Base-by-base conservation (phyloP, 2,113 vertebrate genomes). In the Lampris incognitus region DNA sequence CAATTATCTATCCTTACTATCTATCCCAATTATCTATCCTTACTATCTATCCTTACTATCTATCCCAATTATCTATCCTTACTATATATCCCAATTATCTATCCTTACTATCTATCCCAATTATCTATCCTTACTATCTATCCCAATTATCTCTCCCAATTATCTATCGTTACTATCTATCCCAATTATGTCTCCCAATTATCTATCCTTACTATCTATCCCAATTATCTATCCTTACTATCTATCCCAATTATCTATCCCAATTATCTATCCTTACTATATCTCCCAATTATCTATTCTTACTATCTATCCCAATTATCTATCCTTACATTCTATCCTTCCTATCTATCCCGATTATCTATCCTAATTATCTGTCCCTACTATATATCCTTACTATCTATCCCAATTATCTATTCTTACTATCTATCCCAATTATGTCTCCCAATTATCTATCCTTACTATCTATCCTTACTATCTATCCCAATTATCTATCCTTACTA, bases 401-500 rank as follows among this genome's bases (percentile, higher is more conserved):
- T 74, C 60, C 37, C 24, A 24, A 24, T 24, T 0, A 24, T 24
- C 24, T 24, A n/a, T n/a, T n/a, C n/a, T n/a, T n/a, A n/a, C n/a
- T n/a, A n/a, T n/a, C n/a, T n/a, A n/a, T n/a, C n/a, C n/a, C n/a
- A n/a, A n/a, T n/a, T n/a, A n/a, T n/a, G n/a, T n/a, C 24, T 24
- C 24, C 24, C 62, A 60, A 83, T 88, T 86, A 79, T 64, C 67
- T 79, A 72, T 80, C 77, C 24, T 24, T 24, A 24, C 24, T 24
- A 0, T 24, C 24, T 0, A 24, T 24, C 24, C 24, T 24, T 24
- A 24, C 24, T 24, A 24, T 24, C 24, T 24, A 24, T 74, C 60
- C 37, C 62, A 60, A 83, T 88, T 86, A 79, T 64, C 67, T 79
- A 72, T 80, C 77, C 81, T 24, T 24, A n/a, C n/a, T n/a, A n/a